phyloP scores from a whole-genome alignment of 2,113 vertebrate species.

The Ondatra zibethicus region DNA sequence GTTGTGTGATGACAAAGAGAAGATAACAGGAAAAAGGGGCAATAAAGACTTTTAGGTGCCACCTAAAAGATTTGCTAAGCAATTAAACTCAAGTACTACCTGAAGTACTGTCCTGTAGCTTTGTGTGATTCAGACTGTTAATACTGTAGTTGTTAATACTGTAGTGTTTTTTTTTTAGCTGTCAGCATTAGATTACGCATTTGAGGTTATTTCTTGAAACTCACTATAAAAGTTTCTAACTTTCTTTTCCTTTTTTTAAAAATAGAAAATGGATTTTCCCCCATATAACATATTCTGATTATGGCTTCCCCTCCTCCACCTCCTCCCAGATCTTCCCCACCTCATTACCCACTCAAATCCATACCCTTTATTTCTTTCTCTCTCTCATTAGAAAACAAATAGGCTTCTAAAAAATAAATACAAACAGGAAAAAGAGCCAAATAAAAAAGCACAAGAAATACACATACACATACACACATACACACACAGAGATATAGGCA shows the following conservation, averaged over 20 bases:
- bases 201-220: conserved; percentile 31
- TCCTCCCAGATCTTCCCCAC: neutral
- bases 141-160: neutral
- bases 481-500: neutral
- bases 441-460: neutral
- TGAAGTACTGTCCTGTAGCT: neutral
- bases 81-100: neutral
- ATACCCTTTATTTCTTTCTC: neutral
- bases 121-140: neutral
- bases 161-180: neutral
- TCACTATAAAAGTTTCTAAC: neutral
- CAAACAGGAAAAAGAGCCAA: neutral
- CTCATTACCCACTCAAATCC: neutral
- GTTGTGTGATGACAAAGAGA: neutral
- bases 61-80: conserved; percentile 55
- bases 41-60: conserved; percentile 33
- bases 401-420: neutral
- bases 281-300: neutral
- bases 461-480: neutral
- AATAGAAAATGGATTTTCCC: neutral
- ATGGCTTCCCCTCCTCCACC: neutral
- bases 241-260: neutral
- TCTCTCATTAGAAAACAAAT: neutral
- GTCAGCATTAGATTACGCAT: neutral
- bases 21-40: neutral